These are phyloP conservation scores for Tachina grossa DNA, from an alignment of 2,888 invertebrate genomes.

Conservation along the genomic window DNA sequence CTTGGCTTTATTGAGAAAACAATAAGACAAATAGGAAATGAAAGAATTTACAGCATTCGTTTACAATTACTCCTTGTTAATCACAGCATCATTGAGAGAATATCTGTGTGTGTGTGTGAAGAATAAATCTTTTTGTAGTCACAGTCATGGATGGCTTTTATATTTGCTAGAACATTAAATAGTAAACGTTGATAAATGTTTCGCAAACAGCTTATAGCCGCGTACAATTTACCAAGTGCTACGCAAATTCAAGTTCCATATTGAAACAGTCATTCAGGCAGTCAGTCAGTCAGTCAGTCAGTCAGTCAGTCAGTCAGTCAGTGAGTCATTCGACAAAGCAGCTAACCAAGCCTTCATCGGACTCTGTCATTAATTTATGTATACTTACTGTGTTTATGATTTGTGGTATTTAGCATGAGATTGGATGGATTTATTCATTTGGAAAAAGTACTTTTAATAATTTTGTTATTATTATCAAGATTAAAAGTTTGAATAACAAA, in stretches of 20 bases:
- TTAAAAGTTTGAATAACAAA: slow-evolving; percentile 1
- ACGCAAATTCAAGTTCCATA: slow-evolving; percentile 1
- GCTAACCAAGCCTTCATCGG: neutral
- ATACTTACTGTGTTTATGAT: slow-evolving; percentile 3
- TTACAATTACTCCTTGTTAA: slow-evolving; percentile 15
- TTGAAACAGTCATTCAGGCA: slow-evolving; percentile 1
- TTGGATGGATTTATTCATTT: slow-evolving; percentile 24
- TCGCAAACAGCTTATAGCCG: slow-evolving; percentile 40
- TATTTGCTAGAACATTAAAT: slow-evolving; percentile 10
- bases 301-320: no score
- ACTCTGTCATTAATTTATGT: neutral
- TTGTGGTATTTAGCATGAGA: slow-evolving; percentile 7
- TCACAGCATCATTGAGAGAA: neutral
- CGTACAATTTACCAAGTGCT: slow-evolving; percentile 37
- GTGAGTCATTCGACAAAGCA: neutral
- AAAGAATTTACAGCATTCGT: slow-evolving; percentile 12
- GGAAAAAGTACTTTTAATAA: slow-evolving; percentile 3
- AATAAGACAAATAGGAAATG: neutral
- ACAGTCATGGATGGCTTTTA: neutral
- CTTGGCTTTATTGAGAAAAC: neutral
- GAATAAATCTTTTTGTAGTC: neutral
- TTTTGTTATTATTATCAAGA: neutral
- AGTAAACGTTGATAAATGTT: slow-evolving; percentile 49
- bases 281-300: neutral
- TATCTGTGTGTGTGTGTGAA: no score